A percentile compares a stretch with the other conserved stretches of the same genome.
phyloP scores from a whole-genome alignment of 2,888 invertebrate genomes.

The Scrobipalpa atriplicella region DNA sequence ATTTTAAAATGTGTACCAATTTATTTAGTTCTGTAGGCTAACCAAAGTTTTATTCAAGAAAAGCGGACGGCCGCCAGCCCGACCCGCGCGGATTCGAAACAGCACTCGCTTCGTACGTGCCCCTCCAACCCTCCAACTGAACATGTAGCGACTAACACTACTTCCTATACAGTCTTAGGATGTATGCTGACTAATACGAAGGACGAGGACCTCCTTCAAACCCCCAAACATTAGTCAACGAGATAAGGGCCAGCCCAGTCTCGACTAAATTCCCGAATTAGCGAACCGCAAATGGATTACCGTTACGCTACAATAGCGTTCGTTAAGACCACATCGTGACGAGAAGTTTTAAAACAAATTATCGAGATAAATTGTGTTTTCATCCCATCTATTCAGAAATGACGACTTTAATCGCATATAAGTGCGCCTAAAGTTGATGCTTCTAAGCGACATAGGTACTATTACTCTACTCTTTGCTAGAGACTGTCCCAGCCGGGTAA shows the following conservation, averaged over 20 bases:
- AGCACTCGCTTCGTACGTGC: constrained; percentile 19
- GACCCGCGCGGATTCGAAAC: constrained; percentile 19
- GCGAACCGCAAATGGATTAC: constrained; percentile 19
- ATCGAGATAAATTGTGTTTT: constrained; percentile 1
- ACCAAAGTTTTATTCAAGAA: not conserved
- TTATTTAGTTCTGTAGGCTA: not conserved
- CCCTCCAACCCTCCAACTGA: not conserved
- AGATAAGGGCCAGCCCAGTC: constrained; percentile 14
- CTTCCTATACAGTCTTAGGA: not conserved
- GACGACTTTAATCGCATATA: too few relatives aligned
- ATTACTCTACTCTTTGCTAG: too few relatives aligned
- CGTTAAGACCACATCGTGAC: constrained; percentile 20
- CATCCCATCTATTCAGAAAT: too few relatives aligned
- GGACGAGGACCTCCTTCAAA: constrained; percentile 4
- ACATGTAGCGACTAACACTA: constrained; percentile 1
- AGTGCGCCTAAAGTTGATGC: too few relatives aligned
- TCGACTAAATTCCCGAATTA: constrained; percentile 23
- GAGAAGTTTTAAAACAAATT: constrained; percentile 9
- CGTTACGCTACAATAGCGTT: constrained; percentile 20
- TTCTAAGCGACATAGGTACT: too few relatives aligned
- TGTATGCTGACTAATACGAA: constrained; percentile 11
- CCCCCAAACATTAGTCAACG: constrained; percentile 22
- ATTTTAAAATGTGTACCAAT: not conserved
- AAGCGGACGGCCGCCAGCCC: constrained; percentile 10
- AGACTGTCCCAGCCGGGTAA: too few relatives aligned